Evolutionary conservation across 2,113 vertebrate genomes (phyloP), one percentile per base, ranked within the genome.

Genomic region (Melanerpes aurifrons): DNA sequence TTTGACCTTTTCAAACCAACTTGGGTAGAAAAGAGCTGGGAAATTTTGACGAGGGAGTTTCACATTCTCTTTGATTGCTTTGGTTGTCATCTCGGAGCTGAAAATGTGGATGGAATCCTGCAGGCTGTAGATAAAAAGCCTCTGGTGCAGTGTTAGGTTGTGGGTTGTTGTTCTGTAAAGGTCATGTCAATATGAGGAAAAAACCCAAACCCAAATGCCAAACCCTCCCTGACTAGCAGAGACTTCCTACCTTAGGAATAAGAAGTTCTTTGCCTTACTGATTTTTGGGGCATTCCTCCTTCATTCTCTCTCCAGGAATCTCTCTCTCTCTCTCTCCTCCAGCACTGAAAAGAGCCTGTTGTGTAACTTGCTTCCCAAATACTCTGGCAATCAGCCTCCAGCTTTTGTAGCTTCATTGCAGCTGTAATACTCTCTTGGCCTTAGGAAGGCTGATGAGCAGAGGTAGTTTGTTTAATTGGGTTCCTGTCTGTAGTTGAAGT

Each of bases 1-100:
- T 90, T 58, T 92, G 82, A 91, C 89, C 91, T 96, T 95, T 96
- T 75, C 74, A 80, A 69, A 68, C 73, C 32, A 68, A 66, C 48
- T 90, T 86, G 10, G 0, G 1, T 13, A 85, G 70, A 72, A 63
- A 2, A 91, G 74, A 12, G 14, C 26, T 0, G 12, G 64, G 53
- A 12, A 12, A 2, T 21, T 31, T 56, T 94, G 35, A 35, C 70
- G 79, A 28, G 54, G 1, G 54, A 13, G 66, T 87, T 86, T 71
- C 45, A 5, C 47, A 1, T 69, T n/a, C 4, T 15, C 63, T 82
- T 67, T 67, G 47, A 29, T 37, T 66, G 37, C 26, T 57, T n/a
- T 11, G 7, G 37, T 81, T 93, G 82, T 89, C 93, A 18, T 56
- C n/a, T 82, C 14, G 0, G 29, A 53, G 72, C 73, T 69, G 83